These are phyloP conservation scores for Haemorhous mexicanus DNA, from an alignment of 2,113 vertebrate species.

Conservation along the genomic window DNA sequence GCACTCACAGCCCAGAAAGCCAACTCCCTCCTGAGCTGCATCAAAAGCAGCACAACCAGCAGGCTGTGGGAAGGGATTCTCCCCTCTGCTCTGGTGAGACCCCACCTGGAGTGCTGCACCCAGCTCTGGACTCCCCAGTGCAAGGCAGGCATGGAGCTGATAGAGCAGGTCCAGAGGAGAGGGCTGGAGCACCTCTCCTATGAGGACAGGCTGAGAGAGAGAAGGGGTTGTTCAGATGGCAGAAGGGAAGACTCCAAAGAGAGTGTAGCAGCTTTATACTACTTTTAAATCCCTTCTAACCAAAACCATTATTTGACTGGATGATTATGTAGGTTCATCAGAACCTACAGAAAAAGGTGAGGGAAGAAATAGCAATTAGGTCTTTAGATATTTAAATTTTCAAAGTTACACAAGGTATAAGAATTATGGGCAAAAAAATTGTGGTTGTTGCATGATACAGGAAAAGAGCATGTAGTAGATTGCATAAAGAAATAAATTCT, in stretches of 20 bases:
- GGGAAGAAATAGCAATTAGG: background rate
- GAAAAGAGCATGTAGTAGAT: background rate
- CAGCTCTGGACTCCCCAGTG: background rate
- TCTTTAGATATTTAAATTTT: background rate
- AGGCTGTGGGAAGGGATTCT: rapidly evolving
- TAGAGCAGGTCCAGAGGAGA: background rate
- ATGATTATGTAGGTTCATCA: background rate
- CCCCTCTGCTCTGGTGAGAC: background rate
- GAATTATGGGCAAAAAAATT: background rate
- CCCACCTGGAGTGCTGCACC: background rate
- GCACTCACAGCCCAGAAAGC: rapidly evolving
- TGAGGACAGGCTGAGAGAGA: background rate
- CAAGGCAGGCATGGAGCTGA: background rate
- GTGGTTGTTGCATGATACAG: background rate
- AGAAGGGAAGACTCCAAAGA: rapidly evolving
- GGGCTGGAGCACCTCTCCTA: background rate
- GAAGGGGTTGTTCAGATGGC: background rate
- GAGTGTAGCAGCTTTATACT: background rate
- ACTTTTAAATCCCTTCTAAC: background rate
- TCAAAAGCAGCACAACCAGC: background rate
- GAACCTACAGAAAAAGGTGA: background rate
- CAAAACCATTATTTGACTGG: background rate
- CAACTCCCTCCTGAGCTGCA: background rate
- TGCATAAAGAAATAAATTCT: background rate
- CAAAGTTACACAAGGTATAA: background rate